Conservation (phyloP, 2,888 invertebrate species). For the Callosobruchus maculatus region DNA sequence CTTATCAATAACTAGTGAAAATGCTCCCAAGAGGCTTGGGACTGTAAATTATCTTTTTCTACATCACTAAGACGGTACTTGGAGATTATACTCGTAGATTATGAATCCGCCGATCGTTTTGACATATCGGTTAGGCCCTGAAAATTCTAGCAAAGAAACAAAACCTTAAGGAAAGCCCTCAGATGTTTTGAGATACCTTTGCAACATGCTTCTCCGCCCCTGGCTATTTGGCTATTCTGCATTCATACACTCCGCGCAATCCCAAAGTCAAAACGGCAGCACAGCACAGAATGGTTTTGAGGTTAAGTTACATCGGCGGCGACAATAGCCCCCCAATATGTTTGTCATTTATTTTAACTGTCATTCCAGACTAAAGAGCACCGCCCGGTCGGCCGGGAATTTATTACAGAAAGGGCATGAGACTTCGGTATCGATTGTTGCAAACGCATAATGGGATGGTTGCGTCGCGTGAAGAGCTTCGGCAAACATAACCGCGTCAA, state of each 20-base stretch:
- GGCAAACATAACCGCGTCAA: not conserved
- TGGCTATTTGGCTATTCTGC: not conserved
- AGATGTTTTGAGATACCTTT: no score
- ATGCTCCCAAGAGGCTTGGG: no score
- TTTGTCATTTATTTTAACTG: constrained; percentile 42
- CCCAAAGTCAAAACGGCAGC: constrained; percentile 23
- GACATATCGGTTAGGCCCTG: no score
- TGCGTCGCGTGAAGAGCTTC: not conserved
- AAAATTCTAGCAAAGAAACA: no score
- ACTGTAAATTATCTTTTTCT: no score
- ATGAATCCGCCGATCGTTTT: no score
- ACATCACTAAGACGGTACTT: no score
- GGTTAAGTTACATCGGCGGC: constrained; percentile 40
- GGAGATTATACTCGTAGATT: no score
- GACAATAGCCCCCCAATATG: constrained; percentile 42
- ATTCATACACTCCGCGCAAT: not conserved
- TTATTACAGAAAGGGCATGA: constrained; percentile 21
- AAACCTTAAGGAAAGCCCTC: no score
- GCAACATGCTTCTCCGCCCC: not conserved
- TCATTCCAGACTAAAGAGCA: constrained; percentile 21
- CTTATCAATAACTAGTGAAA: no score
- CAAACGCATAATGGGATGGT: constrained; percentile 3
- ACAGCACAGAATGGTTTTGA: constrained; percentile 39
- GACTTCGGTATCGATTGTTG: constrained; percentile 11
- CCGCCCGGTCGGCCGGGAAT: constrained; percentile 6